Conservation (phyloP, 92 coral and sea anemone species). For the Bergia sp. region DNA sequence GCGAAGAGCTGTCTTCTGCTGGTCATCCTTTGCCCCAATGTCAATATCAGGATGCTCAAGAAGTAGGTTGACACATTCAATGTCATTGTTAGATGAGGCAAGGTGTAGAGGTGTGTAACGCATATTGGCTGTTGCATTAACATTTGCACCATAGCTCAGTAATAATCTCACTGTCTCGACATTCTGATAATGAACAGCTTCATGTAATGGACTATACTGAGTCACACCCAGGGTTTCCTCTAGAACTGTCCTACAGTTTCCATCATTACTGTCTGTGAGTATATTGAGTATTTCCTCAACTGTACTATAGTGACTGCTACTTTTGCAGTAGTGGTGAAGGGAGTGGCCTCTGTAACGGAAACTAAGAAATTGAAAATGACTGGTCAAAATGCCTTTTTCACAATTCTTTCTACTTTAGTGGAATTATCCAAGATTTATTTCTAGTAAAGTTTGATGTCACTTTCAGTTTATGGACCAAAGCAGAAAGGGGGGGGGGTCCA, state of each 20-base stretch:
- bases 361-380: constrained; percentile 3
- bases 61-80: constrained; percentile 11
- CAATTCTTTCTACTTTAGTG: neutral
- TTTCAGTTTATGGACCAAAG: no score
- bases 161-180: neutral
- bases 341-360: constrained; percentile 25
- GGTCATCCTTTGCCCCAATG: constrained; percentile 22
- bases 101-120: constrained; percentile 31
- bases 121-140: constrained; percentile 19
- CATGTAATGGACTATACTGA: constrained; percentile 22
- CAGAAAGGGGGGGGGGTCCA: no score
- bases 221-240: neutral
- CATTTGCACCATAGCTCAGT: constrained; percentile 14
- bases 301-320: constrained; percentile 14
- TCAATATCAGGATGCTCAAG: constrained; percentile 25
- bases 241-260: neutral
- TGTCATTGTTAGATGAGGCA: constrained; percentile 15
- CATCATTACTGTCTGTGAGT: neutral
- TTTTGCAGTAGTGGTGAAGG: constrained; percentile 31
- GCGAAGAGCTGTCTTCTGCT: constrained; percentile 9
- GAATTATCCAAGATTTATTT: neutral
- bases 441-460: no score
- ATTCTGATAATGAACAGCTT: neutral
- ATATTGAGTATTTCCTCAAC: constrained; percentile 2
- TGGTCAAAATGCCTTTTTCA: neutral